These are phyloP conservation scores for Rhynchonycteris naso DNA, from an alignment of 2,797 vertebrate species.

Conservation along the genomic window DNA sequence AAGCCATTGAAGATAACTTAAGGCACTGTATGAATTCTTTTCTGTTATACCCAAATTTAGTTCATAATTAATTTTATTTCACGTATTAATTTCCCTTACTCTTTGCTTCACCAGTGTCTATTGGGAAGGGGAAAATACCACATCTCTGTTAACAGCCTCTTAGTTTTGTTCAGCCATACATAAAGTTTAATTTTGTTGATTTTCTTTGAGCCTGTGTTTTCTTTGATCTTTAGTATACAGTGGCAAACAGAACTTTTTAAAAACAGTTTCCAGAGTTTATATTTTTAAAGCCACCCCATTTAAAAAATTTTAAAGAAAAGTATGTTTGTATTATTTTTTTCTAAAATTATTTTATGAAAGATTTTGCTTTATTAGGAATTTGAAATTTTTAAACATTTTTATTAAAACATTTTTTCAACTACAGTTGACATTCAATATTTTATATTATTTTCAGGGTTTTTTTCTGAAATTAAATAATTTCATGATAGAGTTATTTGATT, in stretches of 20 bases:
- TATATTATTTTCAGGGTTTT: neutral
- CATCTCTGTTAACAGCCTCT: neutral
- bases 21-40: neutral
- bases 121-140: neutral
- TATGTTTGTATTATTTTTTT: neutral
- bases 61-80: conserved; percentile 40
- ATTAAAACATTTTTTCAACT: neutral
- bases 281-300: conserved; percentile 27
- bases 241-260: conserved; percentile 3
- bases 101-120: neutral
- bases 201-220: neutral
- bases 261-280: conserved; percentile 22
- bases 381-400: neutral
- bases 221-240: neutral
- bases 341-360: neutral
- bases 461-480: conserved; percentile 7
- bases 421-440: neutral
- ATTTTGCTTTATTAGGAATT: neutral
- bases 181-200: neutral
- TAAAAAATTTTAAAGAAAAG: neutral
- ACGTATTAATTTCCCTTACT: neutral
- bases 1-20: neutral
- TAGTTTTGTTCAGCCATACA: neutral
- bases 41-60: neutral
- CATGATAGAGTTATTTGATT: conserved; percentile 6